These are phyloP conservation scores for Micrasema longulum DNA, from an alignment of 1,140 invertebrate species.

Conservation along the genomic window DNA sequence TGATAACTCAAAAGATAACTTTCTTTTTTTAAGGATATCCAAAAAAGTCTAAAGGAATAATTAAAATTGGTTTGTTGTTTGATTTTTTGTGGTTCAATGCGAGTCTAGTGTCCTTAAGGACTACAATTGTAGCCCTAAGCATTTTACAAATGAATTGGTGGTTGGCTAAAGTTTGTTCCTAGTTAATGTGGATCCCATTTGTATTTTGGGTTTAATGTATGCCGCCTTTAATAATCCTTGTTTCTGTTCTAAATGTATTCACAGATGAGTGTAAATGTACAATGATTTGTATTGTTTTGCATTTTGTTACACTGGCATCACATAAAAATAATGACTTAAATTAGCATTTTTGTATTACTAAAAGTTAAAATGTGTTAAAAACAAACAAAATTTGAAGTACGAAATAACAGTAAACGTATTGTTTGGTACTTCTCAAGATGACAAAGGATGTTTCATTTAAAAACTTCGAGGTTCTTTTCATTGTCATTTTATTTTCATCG, in stretches of 20 bases:
- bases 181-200: conserved; percentile 24
- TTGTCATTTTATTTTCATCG: too few relatives aligned
- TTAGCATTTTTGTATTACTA: too few relatives aligned
- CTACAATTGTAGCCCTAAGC: not conserved
- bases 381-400: too few relatives aligned
- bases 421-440: too few relatives aligned
- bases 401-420: too few relatives aligned
- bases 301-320: too few relatives aligned
- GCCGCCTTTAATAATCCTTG: conserved; percentile 29
- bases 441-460: too few relatives aligned
- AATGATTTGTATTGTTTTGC: not conserved
- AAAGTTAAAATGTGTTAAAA: too few relatives aligned
- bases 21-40: conserved; percentile 3
- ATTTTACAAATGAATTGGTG: conserved; percentile 3
- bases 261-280: not conserved
- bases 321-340: too few relatives aligned
- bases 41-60: not conserved
- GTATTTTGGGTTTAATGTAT: conserved; percentile 33
- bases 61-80: not conserved
- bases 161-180: conserved; percentile 15
- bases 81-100: too few relatives aligned
- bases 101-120: too few relatives aligned
- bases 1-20: not conserved
- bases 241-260: conserved; percentile 5
- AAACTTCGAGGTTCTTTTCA: too few relatives aligned